A percentile compares a stretch with the other conserved stretches of the same genome.
phyloP scores from a whole-genome alignment of 2,797 vertebrate species.

The Darevskia nairensis region DNA sequence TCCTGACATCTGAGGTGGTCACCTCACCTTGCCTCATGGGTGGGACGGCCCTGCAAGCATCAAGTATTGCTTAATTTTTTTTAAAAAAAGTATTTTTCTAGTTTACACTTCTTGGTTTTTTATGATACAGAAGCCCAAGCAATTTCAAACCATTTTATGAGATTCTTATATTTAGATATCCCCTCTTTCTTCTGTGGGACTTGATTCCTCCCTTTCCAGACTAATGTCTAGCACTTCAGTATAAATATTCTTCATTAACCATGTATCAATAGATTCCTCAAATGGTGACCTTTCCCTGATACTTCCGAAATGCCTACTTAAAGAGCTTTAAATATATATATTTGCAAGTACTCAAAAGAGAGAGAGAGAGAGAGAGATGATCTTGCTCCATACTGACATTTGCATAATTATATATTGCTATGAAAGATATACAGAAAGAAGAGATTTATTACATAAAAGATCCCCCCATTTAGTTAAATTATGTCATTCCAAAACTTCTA shows the following conservation, averaged over 20 bases:
- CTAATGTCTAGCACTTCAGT: background rate
- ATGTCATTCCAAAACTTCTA: background rate
- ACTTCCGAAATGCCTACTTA: background rate
- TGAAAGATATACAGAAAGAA: background rate
- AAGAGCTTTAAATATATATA: background rate
- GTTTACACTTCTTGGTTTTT: too few relatives aligned
- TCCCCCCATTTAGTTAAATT: background rate
- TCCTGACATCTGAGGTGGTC: too few relatives aligned
- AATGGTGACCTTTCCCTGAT: background rate
- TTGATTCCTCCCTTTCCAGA: background rate
- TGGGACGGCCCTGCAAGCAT: too few relatives aligned
- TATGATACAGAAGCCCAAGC: background rate
- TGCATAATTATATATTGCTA: background rate
- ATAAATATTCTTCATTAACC: background rate
- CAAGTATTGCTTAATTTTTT: too few relatives aligned
- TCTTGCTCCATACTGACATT: background rate
- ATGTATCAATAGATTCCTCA: background rate
- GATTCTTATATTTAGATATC: background rate
- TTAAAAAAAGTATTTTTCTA: too few relatives aligned
- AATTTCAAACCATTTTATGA: background rate
- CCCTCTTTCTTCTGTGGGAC: background rate
- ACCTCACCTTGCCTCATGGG: too few relatives aligned
- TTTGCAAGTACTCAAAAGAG: background rate
- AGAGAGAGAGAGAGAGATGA: too few relatives aligned
- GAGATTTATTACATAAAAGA: background rate